These are phyloP conservation scores for Botrylloides violaceus DNA, from an alignment of 23 tunicate genomes.

Conservation along the genomic window DNA sequence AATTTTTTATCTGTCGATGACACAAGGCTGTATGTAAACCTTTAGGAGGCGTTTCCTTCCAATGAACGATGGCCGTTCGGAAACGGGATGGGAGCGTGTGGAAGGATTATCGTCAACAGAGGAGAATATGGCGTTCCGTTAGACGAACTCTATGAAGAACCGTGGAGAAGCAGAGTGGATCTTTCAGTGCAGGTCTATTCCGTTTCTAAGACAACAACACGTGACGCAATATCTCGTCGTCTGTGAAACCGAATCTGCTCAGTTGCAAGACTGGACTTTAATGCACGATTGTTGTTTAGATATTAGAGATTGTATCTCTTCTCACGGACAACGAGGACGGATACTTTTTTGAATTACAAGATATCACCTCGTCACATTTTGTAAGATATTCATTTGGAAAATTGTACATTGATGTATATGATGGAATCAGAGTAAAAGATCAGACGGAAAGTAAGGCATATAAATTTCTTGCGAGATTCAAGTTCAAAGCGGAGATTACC, in stretches of 20 bases:
- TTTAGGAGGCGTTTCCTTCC: slow-evolving; percentile 50
- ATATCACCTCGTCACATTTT: background rate
- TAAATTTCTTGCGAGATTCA: no score
- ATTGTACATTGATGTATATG: background rate
- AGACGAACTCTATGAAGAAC: slow-evolving; percentile 33
- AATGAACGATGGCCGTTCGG: slow-evolving; percentile 60
- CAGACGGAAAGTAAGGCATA: no score
- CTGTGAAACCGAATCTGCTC: no score
- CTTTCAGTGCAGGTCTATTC: slow-evolving; percentile 77
- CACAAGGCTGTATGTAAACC: no score
- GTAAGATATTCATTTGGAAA: background rate
- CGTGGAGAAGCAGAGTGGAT: slow-evolving; percentile 65
- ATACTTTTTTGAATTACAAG: background rate
- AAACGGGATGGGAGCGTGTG: slow-evolving; percentile 39
- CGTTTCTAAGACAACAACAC: no score
- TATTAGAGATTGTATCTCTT: background rate
- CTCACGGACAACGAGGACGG: background rate
- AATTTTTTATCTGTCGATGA: background rate
- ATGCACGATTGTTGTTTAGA: background rate
- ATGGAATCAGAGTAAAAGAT: background rate
- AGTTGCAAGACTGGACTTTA: no score
- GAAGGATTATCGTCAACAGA: slow-evolving; percentile 29
- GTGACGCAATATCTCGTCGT: no score
- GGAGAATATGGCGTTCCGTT: slow-evolving; percentile 14
- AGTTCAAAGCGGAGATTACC: no score